Base-by-base conservation (phyloP, 2,888 invertebrate genomes). In the Philereme transversata region DNA sequence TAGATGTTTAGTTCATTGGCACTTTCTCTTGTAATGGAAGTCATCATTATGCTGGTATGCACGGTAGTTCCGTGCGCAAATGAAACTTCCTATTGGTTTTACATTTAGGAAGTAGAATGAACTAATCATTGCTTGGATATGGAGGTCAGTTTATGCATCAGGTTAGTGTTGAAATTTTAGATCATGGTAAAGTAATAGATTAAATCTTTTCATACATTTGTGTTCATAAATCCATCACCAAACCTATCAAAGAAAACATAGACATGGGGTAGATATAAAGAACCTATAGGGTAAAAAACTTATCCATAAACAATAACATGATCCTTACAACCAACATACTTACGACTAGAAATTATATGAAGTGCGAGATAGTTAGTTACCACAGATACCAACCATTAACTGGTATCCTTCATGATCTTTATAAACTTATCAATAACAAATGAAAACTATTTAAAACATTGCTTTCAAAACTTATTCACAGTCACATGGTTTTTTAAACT, bases 31-130 rank as follows among this genome's bases (percentile, higher is more conserved):
- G 65, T 62, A 65, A 58, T 69, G 68, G 66, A 75, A 75, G 78
- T 84, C 82, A 83, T 89, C 82, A 83, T 73, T 86, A 88, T 86
- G 79, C 85, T 79, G 81, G 81, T 74, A 83, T 82, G 83, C 76
- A 73, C 71, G 72, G 69, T 77, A 74, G 76, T 87, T 87, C 83
- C 83, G 82, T 79, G 79, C 83, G 77, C 73, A 81, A 84, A 84
- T 78, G 86, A 87, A 87, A 86, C 87, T 87, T 82, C 75, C 71
- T 77, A 75, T 75, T 79, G 73, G 74, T 69, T 78, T 76, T 69
- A 69, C 73, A 76, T 74, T 75, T 76, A 77, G 71, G 78, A 79
- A 80, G 75, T 62, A 66, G 67, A 56, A 59, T 64, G 67, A 67
- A 72, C 60, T 70, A 65, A 70, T 67, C 45, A 60, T 50, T 69